Evolutionary conservation across 1,140 invertebrate species (phyloP), one percentile per base, ranked within the genome.

Genomic region (Saxidomus purpurata): DNA sequence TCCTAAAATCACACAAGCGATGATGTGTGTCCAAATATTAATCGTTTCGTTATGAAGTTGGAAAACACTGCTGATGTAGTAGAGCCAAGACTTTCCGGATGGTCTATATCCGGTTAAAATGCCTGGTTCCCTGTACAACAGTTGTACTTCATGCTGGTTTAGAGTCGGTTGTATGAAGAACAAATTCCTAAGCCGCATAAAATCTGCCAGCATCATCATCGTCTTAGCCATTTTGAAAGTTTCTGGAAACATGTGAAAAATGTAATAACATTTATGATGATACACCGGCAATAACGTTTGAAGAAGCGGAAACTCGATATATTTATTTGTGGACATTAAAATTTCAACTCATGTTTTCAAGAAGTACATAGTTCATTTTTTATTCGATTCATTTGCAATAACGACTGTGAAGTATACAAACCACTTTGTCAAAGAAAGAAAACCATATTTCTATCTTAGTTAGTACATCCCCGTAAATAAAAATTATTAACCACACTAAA

Each of bases 11-110:
- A 91, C 22, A 36, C 88, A 87, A 28, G 90, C 94, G 17, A 94
- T 31, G 22, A 94, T 61, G 71, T 95, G 94, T 43, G 93, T 93
- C 94, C 94, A 95, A 38, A 94, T 91, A 61, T 95, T 95, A 28
- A 95, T 85, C 0, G 93, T 92, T 89, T 95, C 94, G 67, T 95
- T 95, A 85, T 95, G 93, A 31, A 94, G 77, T 43, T 93, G 93
- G 67, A 94, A 91, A 3, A 94, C 79, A 31, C 93, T 94, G 38
- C 69, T 59, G 0, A 94, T 22, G 77, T 95, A 95, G 59, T 92
- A 94, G 0, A 47, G 47, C 90, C 90, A 91, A 11, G 91, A 74
- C 34, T 92, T 86, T 36, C 91, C 59, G 13, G 81, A 43, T 38
- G 22, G 59, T 15, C 59, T 25, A n/a, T 63, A 63, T 28, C 59